Conservation (phyloP, 1,140 invertebrate genomes). For the Bombus pyrosoma region DNA sequence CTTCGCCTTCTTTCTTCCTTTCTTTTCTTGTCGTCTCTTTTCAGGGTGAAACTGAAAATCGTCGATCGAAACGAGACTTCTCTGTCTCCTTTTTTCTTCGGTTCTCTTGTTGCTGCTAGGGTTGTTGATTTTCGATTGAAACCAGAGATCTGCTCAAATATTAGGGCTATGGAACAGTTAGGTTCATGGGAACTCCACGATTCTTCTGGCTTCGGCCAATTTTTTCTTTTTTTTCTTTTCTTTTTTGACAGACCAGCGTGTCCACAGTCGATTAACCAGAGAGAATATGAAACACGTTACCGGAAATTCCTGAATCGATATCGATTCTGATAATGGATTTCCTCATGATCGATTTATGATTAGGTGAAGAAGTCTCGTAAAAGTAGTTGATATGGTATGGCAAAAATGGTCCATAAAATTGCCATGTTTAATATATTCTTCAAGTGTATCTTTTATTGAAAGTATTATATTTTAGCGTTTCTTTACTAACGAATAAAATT, state of each 20-base stretch:
- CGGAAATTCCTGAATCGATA: conserved; percentile 3
- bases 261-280: conserved; percentile 37
- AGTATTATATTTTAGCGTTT: too few relatives aligned
- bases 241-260: not conserved
- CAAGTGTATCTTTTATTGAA: too few relatives aligned
- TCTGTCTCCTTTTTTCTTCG: conserved; percentile 33
- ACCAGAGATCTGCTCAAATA: conserved; percentile 81
- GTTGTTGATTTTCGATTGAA: conserved; percentile 82
- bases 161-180: conserved; percentile 75
- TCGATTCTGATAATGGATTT: not conserved
- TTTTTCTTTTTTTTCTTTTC: conserved; percentile 50
- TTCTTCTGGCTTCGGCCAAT: conserved; percentile 53
- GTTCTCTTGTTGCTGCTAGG: conserved; percentile 41
- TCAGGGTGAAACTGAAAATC: conserved; percentile 31
- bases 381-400: too few relatives aligned
- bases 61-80: not conserved
- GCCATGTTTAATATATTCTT: too few relatives aligned
- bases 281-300: not conserved
- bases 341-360: not conserved
- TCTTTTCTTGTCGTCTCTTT: conserved; percentile 12
- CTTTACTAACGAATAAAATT: too few relatives aligned
- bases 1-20: conserved; percentile 26
- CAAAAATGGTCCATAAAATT: too few relatives aligned
- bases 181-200: conserved; percentile 76
- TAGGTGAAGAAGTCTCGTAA: not conserved